Evolutionary conservation across 2,797 vertebrate species (phyloP).

Genomic region (Spea hammondii): DNA sequence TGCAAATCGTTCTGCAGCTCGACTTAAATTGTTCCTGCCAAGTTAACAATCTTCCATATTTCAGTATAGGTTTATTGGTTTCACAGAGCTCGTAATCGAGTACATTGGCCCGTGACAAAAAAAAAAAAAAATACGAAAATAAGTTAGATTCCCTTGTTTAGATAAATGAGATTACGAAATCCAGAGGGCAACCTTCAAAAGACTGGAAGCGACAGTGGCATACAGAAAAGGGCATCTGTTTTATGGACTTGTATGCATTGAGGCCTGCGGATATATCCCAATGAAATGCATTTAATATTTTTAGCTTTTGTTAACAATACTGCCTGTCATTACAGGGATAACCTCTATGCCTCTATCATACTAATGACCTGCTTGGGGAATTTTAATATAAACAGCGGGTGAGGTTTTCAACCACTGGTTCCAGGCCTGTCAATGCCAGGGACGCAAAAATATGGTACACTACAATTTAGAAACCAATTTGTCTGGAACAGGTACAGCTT

Average conservation of each 20-base stretch:
- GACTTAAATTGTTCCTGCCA: constrained; percentile 56
- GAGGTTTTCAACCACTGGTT: constrained; percentile 46
- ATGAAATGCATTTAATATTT: constrained; percentile 1
- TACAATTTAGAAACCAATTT: constrained; percentile 41
- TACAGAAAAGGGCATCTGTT: constrained; percentile 12
- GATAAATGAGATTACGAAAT: constrained; percentile 43
- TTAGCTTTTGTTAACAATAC: constrained; percentile 12
- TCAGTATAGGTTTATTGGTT: constrained; percentile 53
- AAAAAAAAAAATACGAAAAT: constrained; percentile 44
- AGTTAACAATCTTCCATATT: constrained; percentile 57
- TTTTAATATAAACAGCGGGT: constrained; percentile 41
- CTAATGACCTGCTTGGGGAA: constrained; percentile 23
- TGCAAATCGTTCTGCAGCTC: constrained; percentile 56
- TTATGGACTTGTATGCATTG: constrained; percentile 3
- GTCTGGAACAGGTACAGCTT: constrained; percentile 35
- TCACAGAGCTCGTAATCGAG: constrained; percentile 52
- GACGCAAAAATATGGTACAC: constrained; percentile 39
- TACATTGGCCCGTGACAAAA: constrained; percentile 36
- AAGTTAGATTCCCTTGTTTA: constrained; percentile 36
- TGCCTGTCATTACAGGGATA: background rate
- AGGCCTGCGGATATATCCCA: background rate
- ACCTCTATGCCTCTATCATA: constrained; percentile 22
- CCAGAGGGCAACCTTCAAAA: constrained; percentile 20
- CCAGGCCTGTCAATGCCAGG: constrained; percentile 46
- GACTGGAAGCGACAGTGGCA: background rate